These are phyloP conservation scores for Episyrphus balteatus DNA, from an alignment of 1,140 invertebrate genomes.

Conservation along the genomic window DNA sequence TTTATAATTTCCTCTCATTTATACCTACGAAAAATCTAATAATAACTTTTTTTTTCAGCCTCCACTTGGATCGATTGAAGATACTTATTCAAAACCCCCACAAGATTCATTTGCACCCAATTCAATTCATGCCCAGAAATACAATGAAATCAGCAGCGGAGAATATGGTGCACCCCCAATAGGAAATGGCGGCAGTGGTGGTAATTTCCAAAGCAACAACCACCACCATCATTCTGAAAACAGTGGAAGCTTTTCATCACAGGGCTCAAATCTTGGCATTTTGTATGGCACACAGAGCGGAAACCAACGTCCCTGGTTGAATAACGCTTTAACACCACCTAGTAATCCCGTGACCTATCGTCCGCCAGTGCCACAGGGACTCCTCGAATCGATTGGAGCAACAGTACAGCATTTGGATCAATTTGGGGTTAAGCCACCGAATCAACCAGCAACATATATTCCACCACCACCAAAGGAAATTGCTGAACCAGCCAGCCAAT, in stretches of 20 bases:
- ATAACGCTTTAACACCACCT: constrained; percentile 38
- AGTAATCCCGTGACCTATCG: constrained; percentile 53
- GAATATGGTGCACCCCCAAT: constrained; percentile 12
- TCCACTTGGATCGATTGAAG: constrained; percentile 17
- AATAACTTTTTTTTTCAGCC: constrained; percentile 5
- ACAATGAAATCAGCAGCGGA: constrained; percentile 13
- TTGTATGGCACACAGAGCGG: constrained; percentile 33
- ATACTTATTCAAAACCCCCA: constrained; percentile 24
- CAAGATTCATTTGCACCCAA: constrained; percentile 23
- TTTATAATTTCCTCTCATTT: no score
- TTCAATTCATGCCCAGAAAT: constrained; percentile 18
- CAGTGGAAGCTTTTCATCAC: constrained; percentile 7
- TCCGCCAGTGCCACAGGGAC: constrained; percentile 53
- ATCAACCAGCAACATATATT: constrained; percentile 44
- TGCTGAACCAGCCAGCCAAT: constrained; percentile 39
- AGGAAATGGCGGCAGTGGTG: background rate
- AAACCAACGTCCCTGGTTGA: constrained; percentile 15
- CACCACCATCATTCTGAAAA: constrained; percentile 7
- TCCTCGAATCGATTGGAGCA: constrained; percentile 51
- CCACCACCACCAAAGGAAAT: constrained; percentile 51
- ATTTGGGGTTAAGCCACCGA: constrained; percentile 27
- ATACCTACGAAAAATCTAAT: no score
- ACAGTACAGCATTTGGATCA: constrained; percentile 40
- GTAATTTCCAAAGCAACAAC: constrained; percentile 34
- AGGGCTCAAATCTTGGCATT: constrained; percentile 16